Conservation (phyloP, 1,140 invertebrate genomes). For the Drosophila santomea region DNA sequence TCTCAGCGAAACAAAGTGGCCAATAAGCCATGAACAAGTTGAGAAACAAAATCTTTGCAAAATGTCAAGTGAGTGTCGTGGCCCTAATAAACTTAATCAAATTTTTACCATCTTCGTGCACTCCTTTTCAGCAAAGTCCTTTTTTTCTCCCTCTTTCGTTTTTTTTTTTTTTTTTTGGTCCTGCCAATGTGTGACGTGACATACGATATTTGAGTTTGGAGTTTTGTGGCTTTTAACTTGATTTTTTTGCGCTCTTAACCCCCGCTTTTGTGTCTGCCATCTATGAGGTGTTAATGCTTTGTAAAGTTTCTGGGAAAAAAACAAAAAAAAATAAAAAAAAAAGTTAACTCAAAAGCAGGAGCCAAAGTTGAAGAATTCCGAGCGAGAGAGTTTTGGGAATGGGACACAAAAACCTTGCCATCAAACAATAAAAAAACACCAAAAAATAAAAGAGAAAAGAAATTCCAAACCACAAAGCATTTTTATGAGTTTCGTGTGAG, state of each 20-base stretch:
- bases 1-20: constrained; percentile 1
- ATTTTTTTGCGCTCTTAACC: constrained; percentile 26
- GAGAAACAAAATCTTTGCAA: constrained; percentile 3
- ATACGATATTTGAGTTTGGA: constrained; percentile 51
- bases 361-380: constrained; percentile 44
- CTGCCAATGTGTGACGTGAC: constrained; percentile 48
- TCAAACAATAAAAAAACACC: constrained; percentile 42
- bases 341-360: constrained; percentile 25
- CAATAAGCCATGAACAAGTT: constrained; percentile 14
- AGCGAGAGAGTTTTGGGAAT: constrained; percentile 4
- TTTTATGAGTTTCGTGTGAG: constrained; percentile 67
- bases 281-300: constrained; percentile 78
- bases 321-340: constrained; percentile 23
- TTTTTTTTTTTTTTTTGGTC: neutral
- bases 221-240: constrained; percentile 48
- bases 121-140: constrained; percentile 12
- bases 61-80: constrained; percentile 37
- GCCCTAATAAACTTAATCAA: constrained; percentile 42
- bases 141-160: neutral
- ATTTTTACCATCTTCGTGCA: constrained; percentile 45
- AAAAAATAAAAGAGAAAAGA: constrained; percentile 46
- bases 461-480: constrained; percentile 70
- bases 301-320: constrained; percentile 51
- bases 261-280: constrained; percentile 41
- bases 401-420: constrained; percentile 51